A percentile compares a stretch with the other conserved stretches of the same genome.
Evolutionary conservation across 2,113 vertebrate species (phyloP).

Genomic region (Pristiophorus japonicus): DNA sequence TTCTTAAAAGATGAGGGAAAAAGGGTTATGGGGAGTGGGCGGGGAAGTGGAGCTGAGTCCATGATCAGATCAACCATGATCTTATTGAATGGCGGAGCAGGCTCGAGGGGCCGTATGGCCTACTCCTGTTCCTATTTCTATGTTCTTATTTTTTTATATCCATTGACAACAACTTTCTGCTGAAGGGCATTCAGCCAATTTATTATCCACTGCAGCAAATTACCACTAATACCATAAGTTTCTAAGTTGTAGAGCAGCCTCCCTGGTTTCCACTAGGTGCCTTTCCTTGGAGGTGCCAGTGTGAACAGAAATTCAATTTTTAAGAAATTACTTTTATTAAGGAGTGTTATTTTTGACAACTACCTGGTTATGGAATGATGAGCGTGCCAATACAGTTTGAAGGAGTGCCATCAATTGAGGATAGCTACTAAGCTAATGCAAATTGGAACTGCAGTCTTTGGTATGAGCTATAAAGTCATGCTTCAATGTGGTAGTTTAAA

Average conservation of each 20-base stretch:
- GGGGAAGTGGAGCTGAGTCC: too few species aligned
- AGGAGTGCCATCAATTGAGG: background rate
- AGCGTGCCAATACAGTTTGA: background rate
- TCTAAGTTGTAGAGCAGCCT: background rate
- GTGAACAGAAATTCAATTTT: too few species aligned
- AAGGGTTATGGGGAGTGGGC: too few species aligned
- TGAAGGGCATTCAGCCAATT: background rate
- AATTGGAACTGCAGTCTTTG: background rate
- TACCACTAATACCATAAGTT: background rate
- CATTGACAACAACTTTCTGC: background rate
- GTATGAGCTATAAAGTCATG: background rate
- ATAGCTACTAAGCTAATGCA: background rate
- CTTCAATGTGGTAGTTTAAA: background rate
- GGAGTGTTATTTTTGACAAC: background rate
- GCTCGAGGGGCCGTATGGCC: too few species aligned
- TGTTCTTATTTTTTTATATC: too few species aligned
- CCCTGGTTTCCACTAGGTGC: background rate
- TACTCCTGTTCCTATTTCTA: too few species aligned
- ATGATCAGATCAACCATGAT: too few species aligned
- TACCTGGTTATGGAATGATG: too few species aligned
- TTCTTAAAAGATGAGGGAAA: too few species aligned
- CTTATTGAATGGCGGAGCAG: too few species aligned
- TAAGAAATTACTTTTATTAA: background rate
- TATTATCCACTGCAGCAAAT: background rate
- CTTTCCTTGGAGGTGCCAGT: background rate